Base-by-base conservation (phyloP, 2,797 vertebrate species). In the Notoglanidium macrostoma region DNA sequence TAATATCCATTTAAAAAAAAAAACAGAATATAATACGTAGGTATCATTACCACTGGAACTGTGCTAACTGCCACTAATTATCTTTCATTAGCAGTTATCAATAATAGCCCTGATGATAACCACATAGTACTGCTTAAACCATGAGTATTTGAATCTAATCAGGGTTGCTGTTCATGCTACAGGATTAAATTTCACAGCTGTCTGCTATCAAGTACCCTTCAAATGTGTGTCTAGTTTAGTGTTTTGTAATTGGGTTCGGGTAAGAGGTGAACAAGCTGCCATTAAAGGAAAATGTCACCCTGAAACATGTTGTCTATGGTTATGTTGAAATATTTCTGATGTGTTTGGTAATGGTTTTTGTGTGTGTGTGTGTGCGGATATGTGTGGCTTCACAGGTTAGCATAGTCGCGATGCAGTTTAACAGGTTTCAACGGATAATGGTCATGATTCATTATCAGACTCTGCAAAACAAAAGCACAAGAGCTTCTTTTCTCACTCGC, bases 131-230 rank as follows among this genome's bases (percentile, higher is more conserved):
- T 61, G 32, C 1, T 32, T 49, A 40, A 78, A 68, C 55, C 59
- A 85, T 86, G 21, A 2, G 12, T 68, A 23, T 55, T 80, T n/a
- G 8, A 57, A 70, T 29, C n/a, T 19, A 32, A 55, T 68, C 35
- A 51, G 3, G 49, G 49, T 32, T 55, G 14, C 65, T n/a, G 19
- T 29, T 59, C 6, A n/a, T 67, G 59, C 32, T 35, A 51, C 10
- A n/a, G 40, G 29, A 86, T 86, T 55, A 29, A 32, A 54, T 86
- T 79, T 55, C 46, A 11, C 59, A 29, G 23, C 44, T 85, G 17
- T 12, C 29, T 21, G 21, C 61, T 59, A 29, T 61, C 57, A 49
- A 63, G n/a, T 55, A n/a, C n/a, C n/a, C 57, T 63, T 73, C n/a
- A 70, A 74, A 65, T 49, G 55, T 59, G 35, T 17, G 44, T 74